Conservation (phyloP, 2,797 vertebrate species). For the Crypturellus tataupa region DNA sequence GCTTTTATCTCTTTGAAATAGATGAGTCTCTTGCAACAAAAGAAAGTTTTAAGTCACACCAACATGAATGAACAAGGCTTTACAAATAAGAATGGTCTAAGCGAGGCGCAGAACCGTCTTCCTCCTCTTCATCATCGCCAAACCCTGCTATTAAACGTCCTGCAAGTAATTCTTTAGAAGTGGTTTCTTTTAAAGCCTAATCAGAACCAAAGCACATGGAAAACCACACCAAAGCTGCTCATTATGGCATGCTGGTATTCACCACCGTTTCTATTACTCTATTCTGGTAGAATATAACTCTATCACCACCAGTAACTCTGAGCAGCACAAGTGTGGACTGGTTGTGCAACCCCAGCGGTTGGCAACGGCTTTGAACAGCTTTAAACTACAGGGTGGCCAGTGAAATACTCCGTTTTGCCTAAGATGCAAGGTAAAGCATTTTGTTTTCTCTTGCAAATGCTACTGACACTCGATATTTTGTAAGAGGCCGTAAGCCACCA, state of each 20-base stretch:
- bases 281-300: not conserved
- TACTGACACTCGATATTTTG: not conserved
- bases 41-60: slow-evolving; percentile 3
- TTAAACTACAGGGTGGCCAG: not conserved
- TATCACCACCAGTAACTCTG: not conserved
- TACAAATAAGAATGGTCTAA: not conserved
- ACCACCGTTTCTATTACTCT: not conserved
- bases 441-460: not conserved
- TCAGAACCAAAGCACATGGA: not conserved
- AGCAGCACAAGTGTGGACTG: not conserved
- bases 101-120: not conserved
- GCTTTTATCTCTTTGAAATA: slow-evolving; percentile 59
- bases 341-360: not conserved
- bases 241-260: not conserved
- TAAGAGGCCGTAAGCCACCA: not conserved
- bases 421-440: rapidly evolving
- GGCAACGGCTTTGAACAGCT: not conserved
- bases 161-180: not conserved
- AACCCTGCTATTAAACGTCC: not conserved
- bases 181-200: not conserved
- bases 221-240: not conserved
- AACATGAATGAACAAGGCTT: not conserved
- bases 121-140: not conserved
- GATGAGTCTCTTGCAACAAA: slow-evolving; percentile 39
- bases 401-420: not conserved